Percentiles rank a stretch among this genome's conserved stretches.
These are phyloP conservation scores for Ciconia stormi DNA, from an alignment of 2,113 vertebrate genomes.

Conservation along the genomic window DNA sequence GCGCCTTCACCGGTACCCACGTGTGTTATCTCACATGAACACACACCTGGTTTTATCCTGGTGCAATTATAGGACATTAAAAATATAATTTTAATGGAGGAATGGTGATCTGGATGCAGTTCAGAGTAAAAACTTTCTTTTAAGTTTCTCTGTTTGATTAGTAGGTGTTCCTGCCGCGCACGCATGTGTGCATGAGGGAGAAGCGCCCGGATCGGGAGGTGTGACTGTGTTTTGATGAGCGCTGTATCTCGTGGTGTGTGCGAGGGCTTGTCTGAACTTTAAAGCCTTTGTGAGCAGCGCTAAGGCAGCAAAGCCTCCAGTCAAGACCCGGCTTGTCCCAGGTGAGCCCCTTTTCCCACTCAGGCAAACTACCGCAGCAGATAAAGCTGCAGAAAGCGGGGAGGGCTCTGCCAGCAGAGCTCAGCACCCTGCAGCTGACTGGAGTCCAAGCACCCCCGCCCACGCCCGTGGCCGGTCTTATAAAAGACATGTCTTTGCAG, in stretches of 20 bases:
- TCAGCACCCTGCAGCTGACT: not conserved
- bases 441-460: not conserved
- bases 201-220: not conserved
- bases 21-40: conserved; percentile 49
- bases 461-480: not conserved
- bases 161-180: conserved; percentile 14
- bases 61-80: conserved; percentile 66
- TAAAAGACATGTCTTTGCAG: not conserved
- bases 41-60: conserved; percentile 56
- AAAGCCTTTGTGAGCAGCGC: not conserved
- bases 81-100: conserved; percentile 54
- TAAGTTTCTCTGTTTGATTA: conserved; percentile 27
- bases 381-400: not conserved
- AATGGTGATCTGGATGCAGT: conserved; percentile 56
- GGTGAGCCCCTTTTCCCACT: conserved; percentile 21
- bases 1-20: conserved; percentile 7
- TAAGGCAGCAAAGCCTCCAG: conserved; percentile 14
- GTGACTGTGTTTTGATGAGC: not conserved
- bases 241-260: not conserved
- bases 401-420: not conserved
- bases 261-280: conserved; percentile 38
- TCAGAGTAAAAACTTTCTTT: conserved; percentile 64
- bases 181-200: not conserved
- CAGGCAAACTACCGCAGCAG: not conserved
- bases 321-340: not conserved